phyloP scores from a whole-genome alignment of 2,888 invertebrate genomes.

The Scrobipalpa costella region DNA sequence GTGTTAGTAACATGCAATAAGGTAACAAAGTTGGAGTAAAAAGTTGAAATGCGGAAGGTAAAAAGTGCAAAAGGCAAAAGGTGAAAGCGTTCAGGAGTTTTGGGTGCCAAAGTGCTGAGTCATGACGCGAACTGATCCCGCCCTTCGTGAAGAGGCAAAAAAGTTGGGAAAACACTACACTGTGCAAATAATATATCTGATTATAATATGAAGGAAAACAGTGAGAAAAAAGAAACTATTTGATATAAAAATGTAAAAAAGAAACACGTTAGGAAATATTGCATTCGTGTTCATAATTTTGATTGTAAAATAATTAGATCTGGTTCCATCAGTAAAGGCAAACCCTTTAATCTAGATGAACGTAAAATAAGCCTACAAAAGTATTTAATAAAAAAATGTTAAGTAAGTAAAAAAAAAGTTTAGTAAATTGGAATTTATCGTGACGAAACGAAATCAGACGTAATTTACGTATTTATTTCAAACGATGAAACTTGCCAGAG shows the following conservation, averaged over 20 bases:
- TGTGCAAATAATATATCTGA: too few species aligned
- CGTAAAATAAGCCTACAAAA: too few species aligned
- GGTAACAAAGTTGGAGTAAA: conserved; percentile 14
- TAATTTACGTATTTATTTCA: too few species aligned
- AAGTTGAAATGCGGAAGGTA: conserved; percentile 15
- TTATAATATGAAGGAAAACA: too few species aligned
- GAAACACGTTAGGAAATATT: not conserved
- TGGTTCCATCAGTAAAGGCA: too few species aligned
- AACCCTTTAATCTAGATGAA: too few species aligned
- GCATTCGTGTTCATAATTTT: not conserved
- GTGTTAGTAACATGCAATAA: not conserved
- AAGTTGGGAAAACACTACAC: not conserved
- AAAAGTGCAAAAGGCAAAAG: conserved; percentile 20
- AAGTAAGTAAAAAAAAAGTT: too few species aligned
- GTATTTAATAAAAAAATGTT: too few species aligned
- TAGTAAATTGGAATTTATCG: too few species aligned
- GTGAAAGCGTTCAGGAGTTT: conserved; percentile 13
- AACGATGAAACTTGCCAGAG: too few species aligned
- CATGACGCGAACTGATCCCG: not conserved
- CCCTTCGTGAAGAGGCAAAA: not conserved
- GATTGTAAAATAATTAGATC: too few species aligned
- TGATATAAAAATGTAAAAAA: not conserved
- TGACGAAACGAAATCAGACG: too few species aligned
- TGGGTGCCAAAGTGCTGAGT: not conserved
- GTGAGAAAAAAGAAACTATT: not conserved